These are phyloP conservation scores for Nasonovia ribisnigri DNA, from an alignment of 2,888 invertebrate genomes.

Conservation along the genomic window DNA sequence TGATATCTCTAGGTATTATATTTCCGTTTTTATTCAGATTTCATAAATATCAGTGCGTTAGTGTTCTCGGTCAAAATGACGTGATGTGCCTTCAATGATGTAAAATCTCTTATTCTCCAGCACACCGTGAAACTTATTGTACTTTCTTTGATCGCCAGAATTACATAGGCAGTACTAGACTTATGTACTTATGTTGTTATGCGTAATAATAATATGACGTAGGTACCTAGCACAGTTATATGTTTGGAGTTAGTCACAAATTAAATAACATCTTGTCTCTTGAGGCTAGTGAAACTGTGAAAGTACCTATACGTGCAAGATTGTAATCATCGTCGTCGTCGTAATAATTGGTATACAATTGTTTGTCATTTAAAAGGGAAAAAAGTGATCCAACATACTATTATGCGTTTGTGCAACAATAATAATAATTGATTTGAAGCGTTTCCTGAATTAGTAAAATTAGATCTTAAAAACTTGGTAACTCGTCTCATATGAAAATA, in stretches of 20 bases:
- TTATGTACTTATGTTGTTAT: background rate
- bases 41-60: background rate
- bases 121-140: slow-evolving; percentile 25
- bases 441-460: background rate
- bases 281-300: slow-evolving; percentile 5
- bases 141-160: slow-evolving; percentile 20
- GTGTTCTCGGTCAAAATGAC: background rate
- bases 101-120: slow-evolving; percentile 3
- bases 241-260: background rate
- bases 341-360: background rate
- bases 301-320: background rate
- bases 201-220: background rate
- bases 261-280: background rate
- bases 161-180: background rate
- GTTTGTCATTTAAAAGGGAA: background rate
- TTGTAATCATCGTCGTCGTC: background rate
- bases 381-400: background rate
- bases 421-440: background rate
- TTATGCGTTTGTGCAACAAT: background rate
- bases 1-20: background rate
- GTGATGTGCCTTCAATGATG: background rate
- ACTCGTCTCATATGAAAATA: background rate
- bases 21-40: background rate
- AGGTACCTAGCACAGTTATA: background rate
- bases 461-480: background rate